phyloP scores from a whole-genome alignment of 2,888 invertebrate genomes.

The Caenorhabditis drosophilae region DNA sequence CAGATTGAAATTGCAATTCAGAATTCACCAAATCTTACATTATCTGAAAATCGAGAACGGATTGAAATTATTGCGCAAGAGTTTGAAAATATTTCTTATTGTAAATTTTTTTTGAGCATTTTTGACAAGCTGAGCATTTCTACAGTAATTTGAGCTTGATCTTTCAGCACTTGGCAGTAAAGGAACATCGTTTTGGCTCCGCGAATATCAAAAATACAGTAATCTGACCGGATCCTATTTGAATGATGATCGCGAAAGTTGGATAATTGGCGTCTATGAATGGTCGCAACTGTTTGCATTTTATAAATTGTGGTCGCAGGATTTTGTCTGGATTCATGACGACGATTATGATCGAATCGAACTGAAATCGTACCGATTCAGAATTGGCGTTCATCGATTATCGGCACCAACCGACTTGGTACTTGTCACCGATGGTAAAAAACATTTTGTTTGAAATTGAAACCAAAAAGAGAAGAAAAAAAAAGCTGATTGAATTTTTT shows the following conservation, averaged over 20 bases:
- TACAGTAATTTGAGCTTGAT: not conserved
- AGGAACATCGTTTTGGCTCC: conserved; percentile 65
- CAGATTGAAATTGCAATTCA: conserved; percentile 66
- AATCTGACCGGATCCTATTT: conserved; percentile 63
- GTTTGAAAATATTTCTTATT: conserved; percentile 62
- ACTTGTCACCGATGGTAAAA: conserved; percentile 42
- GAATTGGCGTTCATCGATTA: conserved; percentile 65
- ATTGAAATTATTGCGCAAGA: conserved; percentile 58
- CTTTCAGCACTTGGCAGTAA: conserved; percentile 59
- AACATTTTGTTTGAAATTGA: conserved; percentile 1
- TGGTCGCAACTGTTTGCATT: conserved; percentile 68
- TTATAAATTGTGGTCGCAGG: conserved; percentile 67
- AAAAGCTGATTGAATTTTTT: no score
- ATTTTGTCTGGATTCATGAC: conserved; percentile 64
- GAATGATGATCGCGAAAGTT: conserved; percentile 61
- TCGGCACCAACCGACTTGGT: conserved; percentile 65
- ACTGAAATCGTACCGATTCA: conserved; percentile 62
- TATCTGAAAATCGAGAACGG: conserved; percentile 50
- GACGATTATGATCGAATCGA: conserved; percentile 38
- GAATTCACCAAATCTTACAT: conserved; percentile 61
- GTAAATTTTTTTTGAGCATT: no score
- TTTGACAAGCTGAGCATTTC: not conserved
- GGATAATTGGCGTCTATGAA: conserved; percentile 67
- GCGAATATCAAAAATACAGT: conserved; percentile 66
- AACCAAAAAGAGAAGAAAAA: not conserved